Evolutionary conservation across 2,888 invertebrate species (phyloP).

Genomic region (Ariolimax columbianus): DNA sequence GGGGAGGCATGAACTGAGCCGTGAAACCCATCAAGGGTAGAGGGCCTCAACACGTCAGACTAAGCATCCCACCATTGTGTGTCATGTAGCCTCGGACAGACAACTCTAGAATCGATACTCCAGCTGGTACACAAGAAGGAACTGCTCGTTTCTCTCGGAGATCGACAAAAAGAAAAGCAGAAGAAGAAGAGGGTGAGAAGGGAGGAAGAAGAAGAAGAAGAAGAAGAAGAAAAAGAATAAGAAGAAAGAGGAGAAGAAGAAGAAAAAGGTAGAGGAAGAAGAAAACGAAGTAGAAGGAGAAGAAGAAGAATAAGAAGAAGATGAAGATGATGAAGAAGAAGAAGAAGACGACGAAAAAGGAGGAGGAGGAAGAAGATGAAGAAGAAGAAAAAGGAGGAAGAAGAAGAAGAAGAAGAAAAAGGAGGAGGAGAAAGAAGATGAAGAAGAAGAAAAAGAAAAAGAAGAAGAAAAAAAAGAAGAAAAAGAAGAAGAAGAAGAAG

Average conservation of each 20-base stretch:
- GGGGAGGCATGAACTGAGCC: too few species aligned
- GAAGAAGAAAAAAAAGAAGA: too few species aligned
- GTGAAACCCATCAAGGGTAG: too few species aligned
- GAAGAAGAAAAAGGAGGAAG: background rate
- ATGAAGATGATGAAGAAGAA: background rate
- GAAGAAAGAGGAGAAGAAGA: background rate
- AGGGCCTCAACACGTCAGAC: too few species aligned
- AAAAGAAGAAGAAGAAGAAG: background rate
- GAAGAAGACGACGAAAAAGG: background rate
- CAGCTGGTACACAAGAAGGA: too few species aligned
- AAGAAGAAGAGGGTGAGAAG: too few species aligned
- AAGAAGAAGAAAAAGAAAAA: background rate
- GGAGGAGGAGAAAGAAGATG: background rate
- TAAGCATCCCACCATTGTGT: too few species aligned
- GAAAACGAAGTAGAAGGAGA: background rate
- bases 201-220: too few species aligned
- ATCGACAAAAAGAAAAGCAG: too few species aligned
- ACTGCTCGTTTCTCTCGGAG: too few species aligned
- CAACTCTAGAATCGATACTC: too few species aligned
- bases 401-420: background rate
- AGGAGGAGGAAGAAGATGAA: background rate
- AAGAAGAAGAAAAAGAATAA: background rate
- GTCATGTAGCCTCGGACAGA: too few species aligned
- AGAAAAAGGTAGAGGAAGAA: background rate
- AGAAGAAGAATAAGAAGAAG: background rate